These are phyloP conservation scores for Apamea epomidion DNA, from an alignment of 2,888 invertebrate genomes.

Conservation along the genomic window DNA sequence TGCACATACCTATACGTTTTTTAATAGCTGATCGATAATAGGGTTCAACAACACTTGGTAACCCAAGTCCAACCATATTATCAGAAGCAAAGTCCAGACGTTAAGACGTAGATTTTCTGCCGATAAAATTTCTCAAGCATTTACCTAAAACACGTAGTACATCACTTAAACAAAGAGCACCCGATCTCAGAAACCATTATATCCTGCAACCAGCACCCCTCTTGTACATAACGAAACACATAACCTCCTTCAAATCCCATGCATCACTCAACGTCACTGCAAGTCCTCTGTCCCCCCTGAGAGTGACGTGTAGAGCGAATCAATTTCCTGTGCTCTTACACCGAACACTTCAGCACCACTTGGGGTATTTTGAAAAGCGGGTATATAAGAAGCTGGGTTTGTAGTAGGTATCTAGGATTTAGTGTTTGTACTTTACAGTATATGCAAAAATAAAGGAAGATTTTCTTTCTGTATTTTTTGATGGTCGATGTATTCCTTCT, in stretches of 20 bases:
- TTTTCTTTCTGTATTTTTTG: not conserved
- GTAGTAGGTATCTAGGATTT: not conserved
- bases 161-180: not conserved
- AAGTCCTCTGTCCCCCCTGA: constrained; percentile 58
- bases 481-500: not conserved
- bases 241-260: constrained; percentile 15
- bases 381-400: constrained; percentile 14
- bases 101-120: not conserved
- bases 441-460: not conserved
- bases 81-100: not conserved
- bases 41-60: not conserved
- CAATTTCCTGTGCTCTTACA: constrained; percentile 62
- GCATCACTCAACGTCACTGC: constrained; percentile 55
- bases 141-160: not conserved
- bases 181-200: not conserved
- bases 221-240: constrained; percentile 29
- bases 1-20: not conserved
- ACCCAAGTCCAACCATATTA: not conserved
- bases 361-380: constrained; percentile 41
- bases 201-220: not conserved
- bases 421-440: constrained; percentile 6
- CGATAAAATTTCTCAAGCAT: not conserved
- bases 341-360: constrained; percentile 49
- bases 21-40: not conserved
- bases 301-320: constrained; percentile 65